A percentile compares a stretch with the other conserved stretches of the same genome.
Conservation (phyloP, 2,888 invertebrate genomes). For the Oxycera nigricornis region DNA sequence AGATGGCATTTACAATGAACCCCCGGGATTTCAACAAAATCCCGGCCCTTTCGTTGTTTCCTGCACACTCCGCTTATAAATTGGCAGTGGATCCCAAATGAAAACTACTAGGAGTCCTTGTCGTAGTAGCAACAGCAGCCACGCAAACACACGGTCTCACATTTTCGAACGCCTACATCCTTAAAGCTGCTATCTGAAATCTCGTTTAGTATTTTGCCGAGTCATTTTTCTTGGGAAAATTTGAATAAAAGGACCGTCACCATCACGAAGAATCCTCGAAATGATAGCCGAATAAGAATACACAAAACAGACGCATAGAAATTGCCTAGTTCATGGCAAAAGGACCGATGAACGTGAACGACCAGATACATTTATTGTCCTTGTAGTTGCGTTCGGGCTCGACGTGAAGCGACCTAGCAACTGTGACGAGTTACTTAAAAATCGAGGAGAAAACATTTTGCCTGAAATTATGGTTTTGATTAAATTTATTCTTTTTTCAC, state of each 20-base stretch:
- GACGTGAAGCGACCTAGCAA: neutral
- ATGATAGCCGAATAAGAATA: constrained; percentile 45
- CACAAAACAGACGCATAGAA: constrained; percentile 40
- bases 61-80: neutral
- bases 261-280: constrained; percentile 43
- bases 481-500: constrained; percentile 19
- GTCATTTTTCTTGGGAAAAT: constrained; percentile 45
- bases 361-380: neutral
- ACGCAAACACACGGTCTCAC: neutral
- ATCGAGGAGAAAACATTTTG: neutral
- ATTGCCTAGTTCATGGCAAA: constrained; percentile 37
- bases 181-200: constrained; percentile 29
- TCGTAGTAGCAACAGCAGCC: neutral
- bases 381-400: neutral
- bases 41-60: constrained; percentile 1
- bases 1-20: constrained; percentile 26
- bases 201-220: constrained; percentile 44
- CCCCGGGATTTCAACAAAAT: neutral
- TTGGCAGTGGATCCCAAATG: neutral
- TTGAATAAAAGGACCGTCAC: constrained; percentile 46
- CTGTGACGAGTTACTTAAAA: constrained; percentile 26
- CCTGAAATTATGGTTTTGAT: constrained; percentile 35
- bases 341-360: neutral
- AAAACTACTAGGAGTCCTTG: neutral
- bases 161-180: neutral